Evolutionary conservation across 2,888 invertebrate genomes (phyloP).

Genomic region (Campoplex nolae): DNA sequence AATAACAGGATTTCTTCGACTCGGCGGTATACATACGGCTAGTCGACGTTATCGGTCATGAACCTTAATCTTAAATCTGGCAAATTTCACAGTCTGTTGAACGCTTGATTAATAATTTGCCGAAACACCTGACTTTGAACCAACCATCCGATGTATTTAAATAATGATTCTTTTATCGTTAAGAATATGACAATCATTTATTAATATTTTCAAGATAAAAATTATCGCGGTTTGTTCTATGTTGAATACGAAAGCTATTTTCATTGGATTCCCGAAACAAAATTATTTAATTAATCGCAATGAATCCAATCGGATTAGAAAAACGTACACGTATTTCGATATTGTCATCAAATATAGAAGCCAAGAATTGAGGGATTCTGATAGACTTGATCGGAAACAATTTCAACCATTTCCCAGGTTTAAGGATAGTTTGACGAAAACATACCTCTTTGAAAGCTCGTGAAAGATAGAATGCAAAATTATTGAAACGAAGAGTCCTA

Average conservation of each 20-base stretch:
- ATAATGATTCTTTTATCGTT: not conserved
- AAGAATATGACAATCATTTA: not conserved
- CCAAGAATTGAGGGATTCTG: not conserved
- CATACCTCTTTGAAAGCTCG: too few species aligned
- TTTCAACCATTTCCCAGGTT: too few species aligned
- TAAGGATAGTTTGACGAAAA: too few species aligned
- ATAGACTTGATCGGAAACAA: not conserved
- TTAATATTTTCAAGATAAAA: not conserved
- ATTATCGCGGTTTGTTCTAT: not conserved
- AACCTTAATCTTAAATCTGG: conserved; percentile 8
- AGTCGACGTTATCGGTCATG: conserved; percentile 32
- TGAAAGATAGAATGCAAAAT: too few species aligned
- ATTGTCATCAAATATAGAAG: too few species aligned
- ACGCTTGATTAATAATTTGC: not conserved
- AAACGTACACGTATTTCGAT: too few species aligned
- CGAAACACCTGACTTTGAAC: not conserved
- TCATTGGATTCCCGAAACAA: too few species aligned
- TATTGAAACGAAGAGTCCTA: too few species aligned
- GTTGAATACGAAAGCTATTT: not conserved
- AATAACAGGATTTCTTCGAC: conserved; percentile 27
- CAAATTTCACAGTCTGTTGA: conserved; percentile 28
- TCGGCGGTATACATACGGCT: conserved; percentile 1
- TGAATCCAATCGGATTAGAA: too few species aligned
- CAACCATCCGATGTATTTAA: not conserved
- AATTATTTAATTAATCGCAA: too few species aligned